Evolutionary conservation across 2,888 invertebrate genomes (phyloP).

Genomic region (Drosophila nr. perissopoda): DNA sequence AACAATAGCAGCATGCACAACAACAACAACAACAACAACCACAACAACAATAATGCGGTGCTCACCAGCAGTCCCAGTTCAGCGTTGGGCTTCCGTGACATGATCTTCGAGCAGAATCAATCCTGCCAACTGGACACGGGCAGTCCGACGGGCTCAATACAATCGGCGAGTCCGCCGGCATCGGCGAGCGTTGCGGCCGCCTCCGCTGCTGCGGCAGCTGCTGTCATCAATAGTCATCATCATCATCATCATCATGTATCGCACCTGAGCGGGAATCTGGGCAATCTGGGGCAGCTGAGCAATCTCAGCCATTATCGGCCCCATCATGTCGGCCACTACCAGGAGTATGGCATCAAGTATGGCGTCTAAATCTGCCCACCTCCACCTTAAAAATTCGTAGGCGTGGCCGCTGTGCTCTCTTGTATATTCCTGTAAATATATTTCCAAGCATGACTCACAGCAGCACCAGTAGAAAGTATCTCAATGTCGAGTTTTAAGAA

Average conservation of each 20-base stretch:
- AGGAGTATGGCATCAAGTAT: slow-evolving; percentile 85
- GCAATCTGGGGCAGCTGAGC: slow-evolving; percentile 83
- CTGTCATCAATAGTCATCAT: slow-evolving; percentile 81
- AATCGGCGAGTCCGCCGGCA: slow-evolving; percentile 84
- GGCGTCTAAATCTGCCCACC: slow-evolving; percentile 77
- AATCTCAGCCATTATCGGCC: slow-evolving; percentile 84
- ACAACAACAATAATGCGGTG: slow-evolving; percentile 58
- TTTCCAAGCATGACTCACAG: slow-evolving; percentile 64
- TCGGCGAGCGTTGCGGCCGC: slow-evolving; percentile 72
- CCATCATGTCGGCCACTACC: slow-evolving; percentile 84
- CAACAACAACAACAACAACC: slow-evolving; percentile 53
- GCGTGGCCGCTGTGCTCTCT: slow-evolving; percentile 68
- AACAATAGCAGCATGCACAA: slow-evolving; percentile 59
- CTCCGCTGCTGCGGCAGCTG: slow-evolving; percentile 78
- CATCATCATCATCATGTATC: slow-evolving; percentile 82
- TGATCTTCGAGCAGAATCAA: slow-evolving; percentile 85
- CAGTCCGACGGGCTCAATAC: slow-evolving; percentile 85
- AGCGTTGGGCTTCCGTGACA: slow-evolving; percentile 83
- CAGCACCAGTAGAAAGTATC: slow-evolving; percentile 43
- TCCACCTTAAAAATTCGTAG: background rate
- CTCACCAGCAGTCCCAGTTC: slow-evolving; percentile 78
- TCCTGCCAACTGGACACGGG: slow-evolving; percentile 85
- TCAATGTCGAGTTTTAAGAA: slow-evolving; percentile 48
- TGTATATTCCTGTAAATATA: slow-evolving; percentile 77
- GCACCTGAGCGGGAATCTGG: slow-evolving; percentile 83